These are phyloP conservation scores for Gyps fulvus DNA, from an alignment of 2,113 vertebrate genomes.

Conservation along the genomic window DNA sequence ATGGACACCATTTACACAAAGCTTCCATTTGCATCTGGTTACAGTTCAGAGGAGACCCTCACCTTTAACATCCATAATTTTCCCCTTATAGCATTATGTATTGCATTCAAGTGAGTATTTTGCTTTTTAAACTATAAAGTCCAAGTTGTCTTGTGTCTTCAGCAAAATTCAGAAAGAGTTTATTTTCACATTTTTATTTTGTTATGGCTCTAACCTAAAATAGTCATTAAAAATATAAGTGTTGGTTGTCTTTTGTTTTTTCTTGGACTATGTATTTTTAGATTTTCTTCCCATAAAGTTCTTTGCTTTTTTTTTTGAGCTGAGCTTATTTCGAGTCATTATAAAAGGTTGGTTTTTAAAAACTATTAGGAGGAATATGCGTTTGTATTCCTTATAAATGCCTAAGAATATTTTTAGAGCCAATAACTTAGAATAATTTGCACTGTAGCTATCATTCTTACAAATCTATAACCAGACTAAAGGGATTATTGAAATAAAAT, in stretches of 20 bases:
- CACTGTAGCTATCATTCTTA: background rate
- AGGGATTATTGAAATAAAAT: background rate
- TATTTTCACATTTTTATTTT: background rate
- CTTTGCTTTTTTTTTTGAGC: background rate
- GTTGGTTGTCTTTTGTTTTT: background rate
- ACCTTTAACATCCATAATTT: background rate
- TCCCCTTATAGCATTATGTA: background rate
- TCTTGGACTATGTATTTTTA: background rate
- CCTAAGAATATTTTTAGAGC: background rate
- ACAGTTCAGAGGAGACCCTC: background rate
- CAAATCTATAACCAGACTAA: background rate
- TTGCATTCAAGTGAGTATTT: background rate
- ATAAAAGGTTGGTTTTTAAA: rapidly evolving
- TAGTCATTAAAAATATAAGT: background rate
- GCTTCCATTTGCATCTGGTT: background rate
- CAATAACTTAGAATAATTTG: background rate
- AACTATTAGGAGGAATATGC: background rate
- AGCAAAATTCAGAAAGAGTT: background rate
- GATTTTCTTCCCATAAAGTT: background rate
- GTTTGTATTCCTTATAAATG: background rate
- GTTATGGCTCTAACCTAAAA: background rate
- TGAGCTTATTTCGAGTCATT: background rate
- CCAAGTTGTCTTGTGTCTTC: background rate
- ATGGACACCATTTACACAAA: rapidly evolving
- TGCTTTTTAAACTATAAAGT: background rate